Evolutionary conservation across 2,797 vertebrate genomes (phyloP).

Genomic region (Silurus lanzhouensis): DNA sequence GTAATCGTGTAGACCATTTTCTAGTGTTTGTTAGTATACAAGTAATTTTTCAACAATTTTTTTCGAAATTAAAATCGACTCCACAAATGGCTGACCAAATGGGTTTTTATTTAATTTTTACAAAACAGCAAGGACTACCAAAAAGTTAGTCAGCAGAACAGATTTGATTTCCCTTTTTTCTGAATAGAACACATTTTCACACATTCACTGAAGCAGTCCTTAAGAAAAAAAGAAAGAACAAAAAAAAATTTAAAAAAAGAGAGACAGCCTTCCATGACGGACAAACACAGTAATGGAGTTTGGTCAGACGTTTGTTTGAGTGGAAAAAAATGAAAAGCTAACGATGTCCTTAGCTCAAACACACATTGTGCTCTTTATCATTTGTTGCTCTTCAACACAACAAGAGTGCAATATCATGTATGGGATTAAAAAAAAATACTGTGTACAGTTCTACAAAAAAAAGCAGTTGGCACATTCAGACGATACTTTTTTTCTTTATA

Average conservation of each 20-base stretch:
- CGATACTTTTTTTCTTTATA: conserved; percentile 68
- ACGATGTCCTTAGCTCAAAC: conserved; percentile 56
- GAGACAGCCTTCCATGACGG: conserved; percentile 70
- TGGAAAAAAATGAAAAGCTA: conserved; percentile 47
- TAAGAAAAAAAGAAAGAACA: conserved; percentile 53
- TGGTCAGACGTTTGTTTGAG: conserved; percentile 58
- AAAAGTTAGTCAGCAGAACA: conserved; percentile 77
- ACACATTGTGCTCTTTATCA: conserved; percentile 76
- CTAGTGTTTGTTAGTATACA: background rate
- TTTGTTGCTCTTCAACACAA: conserved; percentile 74
- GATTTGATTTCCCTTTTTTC: conserved; percentile 41
- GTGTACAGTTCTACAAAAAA: conserved; percentile 71
- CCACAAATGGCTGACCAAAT: conserved; percentile 71
- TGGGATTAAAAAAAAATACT: conserved; percentile 64
- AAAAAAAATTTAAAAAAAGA: background rate
- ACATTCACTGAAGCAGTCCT: conserved; percentile 67
- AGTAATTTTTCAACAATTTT: background rate
- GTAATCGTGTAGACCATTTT: background rate
- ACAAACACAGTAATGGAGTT: conserved; percentile 67
- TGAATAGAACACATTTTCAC: conserved; percentile 69
- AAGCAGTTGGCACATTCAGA: conserved; percentile 83
- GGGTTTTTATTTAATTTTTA: conserved; percentile 81
- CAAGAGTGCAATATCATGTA: conserved; percentile 78
- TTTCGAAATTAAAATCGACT: background rate
- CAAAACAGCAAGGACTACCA: conserved; percentile 82